Evolutionary conservation across 2,888 invertebrate species (phyloP).

Genomic region (Rotaria magnacalcarata): DNA sequence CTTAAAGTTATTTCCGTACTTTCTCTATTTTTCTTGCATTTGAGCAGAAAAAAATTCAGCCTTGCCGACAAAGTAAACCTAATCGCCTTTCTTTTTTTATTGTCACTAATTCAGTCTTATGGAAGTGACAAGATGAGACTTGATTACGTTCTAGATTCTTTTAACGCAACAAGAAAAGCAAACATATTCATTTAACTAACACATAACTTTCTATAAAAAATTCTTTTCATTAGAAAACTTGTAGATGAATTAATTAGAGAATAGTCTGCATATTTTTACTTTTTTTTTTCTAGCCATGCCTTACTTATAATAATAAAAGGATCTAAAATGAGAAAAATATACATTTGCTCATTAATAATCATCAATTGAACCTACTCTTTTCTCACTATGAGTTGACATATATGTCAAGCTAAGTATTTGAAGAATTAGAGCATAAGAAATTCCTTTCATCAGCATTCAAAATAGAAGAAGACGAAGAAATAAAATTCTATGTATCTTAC

Average conservation of each 20-base stretch:
- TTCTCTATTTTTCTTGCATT: too few species aligned
- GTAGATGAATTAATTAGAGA: not conserved
- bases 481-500: not conserved
- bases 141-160: not conserved
- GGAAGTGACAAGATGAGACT: not conserved
- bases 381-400: not conserved
- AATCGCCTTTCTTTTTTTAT: not conserved
- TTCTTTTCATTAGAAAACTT: not conserved
- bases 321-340: not conserved
- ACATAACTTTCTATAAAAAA: not conserved
- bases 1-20: too few species aligned
- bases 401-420: not conserved
- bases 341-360: not conserved
- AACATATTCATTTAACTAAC: not conserved
- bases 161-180: not conserved
- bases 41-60: not conserved
- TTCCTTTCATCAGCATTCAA: not conserved
- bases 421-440: not conserved
- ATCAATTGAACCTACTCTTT: slow-evolving; percentile 8
- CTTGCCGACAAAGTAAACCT: not conserved
- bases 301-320: not conserved
- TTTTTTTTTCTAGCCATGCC: not conserved
- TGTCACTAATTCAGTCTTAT: not conserved
- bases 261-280: not conserved
- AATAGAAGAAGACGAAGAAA: not conserved